phyloP scores from a whole-genome alignment of 2,888 invertebrate species.

The Idaea biselata region DNA sequence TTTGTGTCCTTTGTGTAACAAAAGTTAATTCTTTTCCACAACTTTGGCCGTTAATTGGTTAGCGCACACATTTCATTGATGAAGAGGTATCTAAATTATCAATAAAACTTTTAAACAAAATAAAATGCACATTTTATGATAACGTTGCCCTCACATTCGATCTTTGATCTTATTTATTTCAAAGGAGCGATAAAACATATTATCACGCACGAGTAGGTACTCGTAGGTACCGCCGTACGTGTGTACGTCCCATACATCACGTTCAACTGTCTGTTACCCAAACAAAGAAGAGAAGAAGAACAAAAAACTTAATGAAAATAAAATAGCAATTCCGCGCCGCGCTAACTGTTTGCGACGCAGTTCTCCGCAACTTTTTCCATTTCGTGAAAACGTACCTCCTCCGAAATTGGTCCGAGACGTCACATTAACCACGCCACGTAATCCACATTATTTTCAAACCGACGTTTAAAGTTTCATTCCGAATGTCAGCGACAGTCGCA shows the following conservation, averaged over 20 bases:
- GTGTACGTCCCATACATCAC: background rate
- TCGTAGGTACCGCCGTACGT: background rate
- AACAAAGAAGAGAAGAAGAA: background rate
- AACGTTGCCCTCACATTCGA: background rate
- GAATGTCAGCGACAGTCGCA: slow-evolving; percentile 55
- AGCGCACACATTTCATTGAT: too few relatives aligned
- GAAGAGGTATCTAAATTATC: too few relatives aligned
- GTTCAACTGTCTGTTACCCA: background rate
- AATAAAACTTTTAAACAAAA: too few relatives aligned
- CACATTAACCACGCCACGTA: slow-evolving; percentile 51
- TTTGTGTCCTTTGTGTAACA: too few relatives aligned
- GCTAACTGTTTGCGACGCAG: slow-evolving; percentile 10
- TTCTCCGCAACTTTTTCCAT: slow-evolving; percentile 21
- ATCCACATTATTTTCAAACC: slow-evolving; percentile 59
- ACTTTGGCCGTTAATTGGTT: too few relatives aligned
- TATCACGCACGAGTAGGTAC: background rate
- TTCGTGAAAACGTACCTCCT: slow-evolving; percentile 27
- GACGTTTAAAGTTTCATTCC: slow-evolving; percentile 73
- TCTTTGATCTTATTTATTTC: background rate
- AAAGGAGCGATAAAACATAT: background rate
- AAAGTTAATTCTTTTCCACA: too few relatives aligned
- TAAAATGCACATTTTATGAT: background rate
- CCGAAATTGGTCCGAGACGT: slow-evolving; percentile 33
- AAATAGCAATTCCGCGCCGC: slow-evolving; percentile 3
- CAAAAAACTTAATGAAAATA: slow-evolving; percentile 3